Evolutionary conservation across 1,140 invertebrate species (phyloP).

Genomic region (Calycopis cecrops): DNA sequence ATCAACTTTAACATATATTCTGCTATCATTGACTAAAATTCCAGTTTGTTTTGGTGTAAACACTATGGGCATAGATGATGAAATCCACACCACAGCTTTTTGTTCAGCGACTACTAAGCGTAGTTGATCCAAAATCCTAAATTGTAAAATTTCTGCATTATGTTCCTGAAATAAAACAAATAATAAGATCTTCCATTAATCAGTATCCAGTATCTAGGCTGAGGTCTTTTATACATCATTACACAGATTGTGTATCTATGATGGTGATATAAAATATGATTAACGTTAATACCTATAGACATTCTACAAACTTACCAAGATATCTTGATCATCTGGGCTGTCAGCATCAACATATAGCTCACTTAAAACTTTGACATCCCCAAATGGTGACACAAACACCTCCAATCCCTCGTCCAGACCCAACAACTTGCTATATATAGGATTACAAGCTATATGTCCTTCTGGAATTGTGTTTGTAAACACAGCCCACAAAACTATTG

Average conservation of each 20-base stretch:
- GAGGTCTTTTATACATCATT: no score
- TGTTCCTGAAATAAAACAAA: slow-evolving; percentile 68
- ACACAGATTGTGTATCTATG: no score
- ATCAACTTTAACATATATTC: slow-evolving; percentile 58
- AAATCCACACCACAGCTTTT: slow-evolving; percentile 76
- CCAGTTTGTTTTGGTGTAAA: slow-evolving; percentile 64
- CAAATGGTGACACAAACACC: slow-evolving; percentile 58
- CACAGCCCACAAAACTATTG: slow-evolving; percentile 57
- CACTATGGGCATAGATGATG: slow-evolving; percentile 61
- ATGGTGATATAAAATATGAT: no score
- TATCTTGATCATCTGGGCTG: slow-evolving; percentile 69
- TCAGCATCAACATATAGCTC: slow-evolving; percentile 62
- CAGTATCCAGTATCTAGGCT: no score
- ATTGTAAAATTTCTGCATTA: slow-evolving; percentile 73
- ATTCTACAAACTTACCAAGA: slow-evolving; percentile 47
- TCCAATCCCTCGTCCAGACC: slow-evolving; percentile 53
- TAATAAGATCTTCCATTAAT: no score
- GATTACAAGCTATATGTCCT: slow-evolving; percentile 57
- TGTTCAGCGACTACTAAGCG: slow-evolving; percentile 71
- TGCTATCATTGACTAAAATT: slow-evolving; percentile 53
- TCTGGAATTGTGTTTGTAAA: slow-evolving; percentile 51
- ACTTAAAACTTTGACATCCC: slow-evolving; percentile 50
- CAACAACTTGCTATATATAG: slow-evolving; percentile 47
- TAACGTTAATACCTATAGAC: no score
- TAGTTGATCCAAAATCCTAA: slow-evolving; percentile 74